Evolutionary conservation across 2,888 invertebrate species (phyloP).

Genomic region (Psococerastis gibbosa): DNA sequence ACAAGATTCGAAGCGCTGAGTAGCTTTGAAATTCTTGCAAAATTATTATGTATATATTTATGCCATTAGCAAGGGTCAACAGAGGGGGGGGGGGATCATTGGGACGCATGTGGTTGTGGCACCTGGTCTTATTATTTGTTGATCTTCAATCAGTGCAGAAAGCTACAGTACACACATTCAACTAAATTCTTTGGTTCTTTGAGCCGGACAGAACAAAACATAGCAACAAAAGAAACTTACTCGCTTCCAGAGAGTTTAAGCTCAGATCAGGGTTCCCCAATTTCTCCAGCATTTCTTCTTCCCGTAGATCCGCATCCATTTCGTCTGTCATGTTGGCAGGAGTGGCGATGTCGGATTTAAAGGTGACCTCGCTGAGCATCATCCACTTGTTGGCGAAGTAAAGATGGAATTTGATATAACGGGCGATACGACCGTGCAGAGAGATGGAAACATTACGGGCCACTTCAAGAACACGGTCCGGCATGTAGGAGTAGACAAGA

Average conservation of each 20-base stretch:
- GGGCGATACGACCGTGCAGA: slow-evolving; percentile 38
- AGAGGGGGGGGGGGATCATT: no score
- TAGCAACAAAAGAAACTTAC: no score
- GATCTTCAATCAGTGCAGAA: no score
- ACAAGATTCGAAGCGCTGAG: no score
- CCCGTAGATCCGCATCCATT: slow-evolving; percentile 28
- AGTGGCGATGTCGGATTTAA: slow-evolving; percentile 30
- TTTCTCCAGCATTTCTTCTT: slow-evolving; percentile 32
- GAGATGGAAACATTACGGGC: slow-evolving; percentile 48
- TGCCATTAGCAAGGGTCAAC: no score
- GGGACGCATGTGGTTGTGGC: no score
- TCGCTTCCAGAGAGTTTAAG: slow-evolving; percentile 35
- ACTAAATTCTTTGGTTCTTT: no score
- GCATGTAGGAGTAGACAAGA: slow-evolving; percentile 36
- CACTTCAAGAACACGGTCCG: slow-evolving; percentile 39
- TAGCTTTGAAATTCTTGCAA: no score
- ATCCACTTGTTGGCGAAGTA: slow-evolving; percentile 50
- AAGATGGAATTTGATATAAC: slow-evolving; percentile 39
- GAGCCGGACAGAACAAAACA: no score
- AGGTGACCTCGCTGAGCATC: slow-evolving; percentile 48
- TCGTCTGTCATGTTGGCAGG: slow-evolving; percentile 33
- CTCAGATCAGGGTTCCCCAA: slow-evolving; percentile 30
- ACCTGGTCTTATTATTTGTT: no score
- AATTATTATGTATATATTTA: no score
- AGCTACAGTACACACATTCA: no score